phyloP scores from a whole-genome alignment of 2,888 invertebrate species.

The Scaptomyza reducta region DNA sequence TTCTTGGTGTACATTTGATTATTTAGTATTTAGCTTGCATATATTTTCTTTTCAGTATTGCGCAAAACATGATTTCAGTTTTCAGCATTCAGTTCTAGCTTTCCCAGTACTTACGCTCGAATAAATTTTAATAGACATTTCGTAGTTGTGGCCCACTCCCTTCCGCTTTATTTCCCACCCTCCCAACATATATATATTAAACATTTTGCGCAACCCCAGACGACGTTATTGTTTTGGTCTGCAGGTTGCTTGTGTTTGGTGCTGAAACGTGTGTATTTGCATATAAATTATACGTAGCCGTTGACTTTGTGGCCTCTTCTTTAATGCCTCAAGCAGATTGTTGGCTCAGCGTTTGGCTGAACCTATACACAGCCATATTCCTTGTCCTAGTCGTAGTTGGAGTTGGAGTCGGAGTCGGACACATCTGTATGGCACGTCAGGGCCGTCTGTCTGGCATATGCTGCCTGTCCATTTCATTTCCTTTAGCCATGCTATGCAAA shows the following conservation, averaged over 20 bases:
- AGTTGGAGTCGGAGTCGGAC: constrained; percentile 16
- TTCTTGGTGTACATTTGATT: constrained; percentile 69
- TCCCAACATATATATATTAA: background rate
- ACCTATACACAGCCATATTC: constrained; percentile 6
- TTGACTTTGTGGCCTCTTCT: constrained; percentile 74
- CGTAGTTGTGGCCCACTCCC: constrained; percentile 50
- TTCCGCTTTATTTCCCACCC: background rate
- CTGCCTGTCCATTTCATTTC: constrained; percentile 72
- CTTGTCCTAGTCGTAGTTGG: background rate
- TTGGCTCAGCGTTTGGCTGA: constrained; percentile 42
- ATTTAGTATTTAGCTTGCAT: constrained; percentile 74
- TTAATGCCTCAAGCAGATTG: constrained; percentile 71
- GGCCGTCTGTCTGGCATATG: constrained; percentile 59
- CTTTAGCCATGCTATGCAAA: constrained; percentile 73
- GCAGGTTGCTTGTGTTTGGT: constrained; percentile 58
- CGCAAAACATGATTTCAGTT: constrained; percentile 71
- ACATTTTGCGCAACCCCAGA: constrained; percentile 7
- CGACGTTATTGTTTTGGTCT: constrained; percentile 54
- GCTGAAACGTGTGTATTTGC: constrained; percentile 75
- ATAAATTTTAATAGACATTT: constrained; percentile 78
- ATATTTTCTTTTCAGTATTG: constrained; percentile 71
- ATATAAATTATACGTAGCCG: constrained; percentile 77
- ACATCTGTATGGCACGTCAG: constrained; percentile 43
- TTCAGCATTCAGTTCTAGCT: constrained; percentile 45
- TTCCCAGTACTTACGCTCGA: constrained; percentile 72